Evolutionary conservation across 2,797 vertebrate species (phyloP).

Genomic region (Pseudochirops corinnae): DNA sequence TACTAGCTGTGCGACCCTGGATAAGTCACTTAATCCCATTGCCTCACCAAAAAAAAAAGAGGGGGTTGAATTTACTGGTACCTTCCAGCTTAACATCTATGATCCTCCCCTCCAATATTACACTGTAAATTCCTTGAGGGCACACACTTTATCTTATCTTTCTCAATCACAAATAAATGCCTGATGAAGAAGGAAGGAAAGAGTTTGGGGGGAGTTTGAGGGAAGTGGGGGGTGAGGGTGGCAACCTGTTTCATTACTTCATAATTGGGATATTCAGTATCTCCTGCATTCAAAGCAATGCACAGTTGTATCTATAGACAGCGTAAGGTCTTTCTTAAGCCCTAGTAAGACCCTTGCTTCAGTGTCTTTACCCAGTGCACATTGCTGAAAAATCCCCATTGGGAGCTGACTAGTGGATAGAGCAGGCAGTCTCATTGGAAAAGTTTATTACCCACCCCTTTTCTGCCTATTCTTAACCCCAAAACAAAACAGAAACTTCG

Average conservation of each 20-base stretch:
- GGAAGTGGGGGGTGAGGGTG: not conserved
- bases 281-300: not conserved
- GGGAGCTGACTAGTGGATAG: not conserved
- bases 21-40: too few species aligned
- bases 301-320: not conserved
- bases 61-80: not conserved
- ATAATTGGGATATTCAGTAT: not conserved
- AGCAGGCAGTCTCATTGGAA: not conserved
- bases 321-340: not conserved
- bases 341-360: not conserved
- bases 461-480: too few species aligned
- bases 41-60: not conserved
- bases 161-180: not conserved
- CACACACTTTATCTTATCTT: not conserved
- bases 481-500: not conserved
- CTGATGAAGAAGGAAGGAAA: not conserved
- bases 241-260: not conserved
- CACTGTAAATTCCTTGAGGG: not conserved
- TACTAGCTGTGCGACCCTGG: too few species aligned
- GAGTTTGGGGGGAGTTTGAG: not conserved
- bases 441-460: not conserved
- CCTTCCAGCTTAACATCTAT: not conserved
- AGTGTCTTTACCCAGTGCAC: not conserved
- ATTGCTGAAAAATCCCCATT: not conserved
- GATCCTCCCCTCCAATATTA: not conserved